Evolutionary conservation across 35 echinoderm and acorn worm genomes (phyloP).

Genomic region (Patiria miniata): DNA sequence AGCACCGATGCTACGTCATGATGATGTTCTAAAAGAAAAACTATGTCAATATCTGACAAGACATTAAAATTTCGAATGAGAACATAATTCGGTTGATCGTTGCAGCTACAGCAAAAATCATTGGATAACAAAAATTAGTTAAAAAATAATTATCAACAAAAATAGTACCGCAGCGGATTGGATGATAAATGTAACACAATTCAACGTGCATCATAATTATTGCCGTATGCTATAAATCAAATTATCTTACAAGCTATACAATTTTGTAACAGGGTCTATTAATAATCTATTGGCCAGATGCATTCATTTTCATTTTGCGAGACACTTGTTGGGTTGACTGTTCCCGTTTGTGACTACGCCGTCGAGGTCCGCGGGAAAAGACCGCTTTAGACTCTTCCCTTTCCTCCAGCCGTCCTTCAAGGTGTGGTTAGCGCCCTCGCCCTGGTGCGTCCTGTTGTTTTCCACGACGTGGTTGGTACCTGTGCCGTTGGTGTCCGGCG

Average conservation of each 20-base stretch:
- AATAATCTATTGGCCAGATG: too few relatives aligned
- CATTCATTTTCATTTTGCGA: constrained; percentile 10
- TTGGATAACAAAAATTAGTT: neutral
- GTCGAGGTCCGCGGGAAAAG: neutral
- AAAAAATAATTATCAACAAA: neutral
- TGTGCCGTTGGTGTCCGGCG: neutral
- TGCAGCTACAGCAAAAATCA: too few relatives aligned
- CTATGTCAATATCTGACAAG: too few relatives aligned
- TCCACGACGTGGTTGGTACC: neutral
- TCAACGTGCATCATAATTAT: neutral
- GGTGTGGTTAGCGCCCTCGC: neutral
- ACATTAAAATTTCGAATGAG: too few relatives aligned
- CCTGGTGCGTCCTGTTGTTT: neutral
- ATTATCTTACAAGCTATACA: neutral
- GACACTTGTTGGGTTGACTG: neutral
- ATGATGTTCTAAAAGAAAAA: too few relatives aligned
- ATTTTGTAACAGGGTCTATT: neutral
- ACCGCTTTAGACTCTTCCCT: neutral
- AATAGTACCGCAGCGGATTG: constrained; percentile 9
- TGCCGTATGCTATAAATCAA: neutral
- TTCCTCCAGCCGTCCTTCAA: constrained; percentile 12
- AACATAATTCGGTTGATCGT: too few relatives aligned
- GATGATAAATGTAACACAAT: neutral
- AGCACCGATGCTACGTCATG: too few relatives aligned
- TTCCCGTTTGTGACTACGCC: constrained; percentile 4